phyloP scores from a whole-genome alignment of 2,113 vertebrate genomes.

The Neodontobutis hainanensis region DNA sequence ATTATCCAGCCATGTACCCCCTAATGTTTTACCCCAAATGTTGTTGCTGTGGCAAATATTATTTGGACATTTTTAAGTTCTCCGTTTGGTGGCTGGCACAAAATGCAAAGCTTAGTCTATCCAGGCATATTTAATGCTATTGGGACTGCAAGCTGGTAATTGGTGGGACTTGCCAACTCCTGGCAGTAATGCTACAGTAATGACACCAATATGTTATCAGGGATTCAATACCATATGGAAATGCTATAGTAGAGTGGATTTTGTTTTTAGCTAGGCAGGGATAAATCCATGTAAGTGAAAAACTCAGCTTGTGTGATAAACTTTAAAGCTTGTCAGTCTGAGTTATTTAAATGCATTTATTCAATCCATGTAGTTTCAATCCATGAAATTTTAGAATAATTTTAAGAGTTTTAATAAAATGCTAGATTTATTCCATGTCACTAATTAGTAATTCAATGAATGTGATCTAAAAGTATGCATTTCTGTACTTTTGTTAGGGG shows the following conservation, averaged over 20 bases:
- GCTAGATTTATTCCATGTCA: not conserved
- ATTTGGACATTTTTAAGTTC: constrained; percentile 33
- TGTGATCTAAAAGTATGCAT: not conserved
- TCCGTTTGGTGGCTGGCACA: constrained; percentile 54
- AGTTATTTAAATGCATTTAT: too few relatives aligned
- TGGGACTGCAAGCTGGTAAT: constrained; percentile 36
- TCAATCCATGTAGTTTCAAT: too few relatives aligned
- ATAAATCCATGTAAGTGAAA: constrained; percentile 7
- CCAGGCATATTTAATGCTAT: constrained; percentile 54
- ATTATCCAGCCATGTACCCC: not conserved
- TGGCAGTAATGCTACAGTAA: constrained; percentile 34
- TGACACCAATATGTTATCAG: constrained; percentile 17
- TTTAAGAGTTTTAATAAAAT: too few relatives aligned
- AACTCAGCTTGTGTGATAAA: not conserved
- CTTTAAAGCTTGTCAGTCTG: too few relatives aligned
- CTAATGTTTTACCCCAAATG: constrained; percentile 9
- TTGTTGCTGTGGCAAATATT: constrained; percentile 44
- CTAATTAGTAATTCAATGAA: not conserved
- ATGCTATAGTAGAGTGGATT: constrained; percentile 1
- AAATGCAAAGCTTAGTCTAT: constrained; percentile 27
- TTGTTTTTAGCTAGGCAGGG: not conserved
- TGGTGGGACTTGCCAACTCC: constrained; percentile 35
- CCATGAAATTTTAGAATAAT: too few relatives aligned
- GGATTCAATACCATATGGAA: constrained; percentile 33
- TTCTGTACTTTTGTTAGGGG: constrained; percentile 48